Base-by-base conservation (phyloP, 1,140 invertebrate species). In the Musca vetustissima region DNA sequence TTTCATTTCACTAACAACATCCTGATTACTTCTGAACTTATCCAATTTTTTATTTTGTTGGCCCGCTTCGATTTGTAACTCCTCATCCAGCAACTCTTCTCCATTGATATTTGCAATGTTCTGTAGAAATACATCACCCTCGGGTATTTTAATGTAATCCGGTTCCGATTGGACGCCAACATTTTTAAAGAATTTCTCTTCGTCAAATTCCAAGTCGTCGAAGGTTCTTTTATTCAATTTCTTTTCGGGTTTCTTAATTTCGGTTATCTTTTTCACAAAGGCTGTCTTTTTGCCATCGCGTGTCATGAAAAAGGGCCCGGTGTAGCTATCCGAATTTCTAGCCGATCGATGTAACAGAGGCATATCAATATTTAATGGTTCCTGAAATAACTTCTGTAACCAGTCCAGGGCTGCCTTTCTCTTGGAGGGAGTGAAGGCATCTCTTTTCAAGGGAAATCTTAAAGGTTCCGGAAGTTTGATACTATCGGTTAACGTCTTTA, bases 161-260 rank as follows among this genome's bases (percentile, higher is more conserved):
- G 74, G 75, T 65, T 72, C 76, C 0, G 71, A 68, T 50, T 80
- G 74, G 2, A 73, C 71, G 0, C 69, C 78, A 9, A 80, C 25
- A 8, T 77, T 78, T 71, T 80, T 80, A 48, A 80, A 80, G 64
- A 80, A 80, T 53, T 80, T 75, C 25, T 80, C 78, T 65, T 80
- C 78, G 25, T 80, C 75, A 24, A 80, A 80, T 65, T 80, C 76
- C n/a, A 72, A 69, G 1, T 71, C 72, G 32, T 80, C 76, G 9
- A 75, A 76, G 15, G 74, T 64, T 0, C 74, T 73, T 52, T 78
- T 77, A 21, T 76, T 76, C 0, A 61, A 57, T 61, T 79, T 80
- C 22, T 71, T 72, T 50, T 80, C 78, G 0, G 78, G 76, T 52
- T 75, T 80, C 1, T 74, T 75, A 19, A 80, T 80, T 70, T 80